Base-by-base conservation (phyloP, 2,888 invertebrate species). In the Pristionchus maxplancki region DNA sequence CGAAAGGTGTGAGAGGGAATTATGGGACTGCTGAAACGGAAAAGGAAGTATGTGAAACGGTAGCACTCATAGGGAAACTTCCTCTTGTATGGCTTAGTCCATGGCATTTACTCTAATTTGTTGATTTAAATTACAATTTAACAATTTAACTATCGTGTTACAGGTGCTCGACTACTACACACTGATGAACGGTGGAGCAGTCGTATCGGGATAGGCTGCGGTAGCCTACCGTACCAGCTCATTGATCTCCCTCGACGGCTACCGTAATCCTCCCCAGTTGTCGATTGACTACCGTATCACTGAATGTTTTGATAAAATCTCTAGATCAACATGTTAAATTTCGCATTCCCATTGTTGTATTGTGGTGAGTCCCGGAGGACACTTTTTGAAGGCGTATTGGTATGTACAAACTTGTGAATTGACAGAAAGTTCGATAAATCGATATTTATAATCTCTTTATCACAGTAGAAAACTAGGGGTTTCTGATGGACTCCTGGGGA, bases 111-210 rank as follows among this genome's bases (percentile, higher is more conserved):
- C 4, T n/a, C 4, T n/a, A 58, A 58, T 24, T 58, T n/a, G 9
- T 24, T 58, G 20, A 58, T 58, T n/a, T 24, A 58, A n/a, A 6
- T 58, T 5, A 3, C 20, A 6, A 9, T n/a, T 58, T 58, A 58
- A 58, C n/a, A 24, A 58, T 58, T 58, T 24, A 58, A 5, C 6
- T 24, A 37, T n/a, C n/a, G n/a, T n/a, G n/a, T 85, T 85, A 0
- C 50, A 87, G 86, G 86, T 87, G 24, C 86, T 87, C 34, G 86
- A 87, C 34, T 87, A 87, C 71, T 87, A 87, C 50, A 34, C 71
- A 11, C 15, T 87, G 48, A 71, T 87, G 86, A 71, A 71, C 50
- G 15, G 15, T 6, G 31, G 31, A 15, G 64, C n/a, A n/a, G n/a
- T n/a, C 6, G 64, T 9, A 0, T 37, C 24, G 17, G 37, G 20